Base-by-base conservation (phyloP, 2,113 vertebrate species). In the Balaeniceps rex region DNA sequence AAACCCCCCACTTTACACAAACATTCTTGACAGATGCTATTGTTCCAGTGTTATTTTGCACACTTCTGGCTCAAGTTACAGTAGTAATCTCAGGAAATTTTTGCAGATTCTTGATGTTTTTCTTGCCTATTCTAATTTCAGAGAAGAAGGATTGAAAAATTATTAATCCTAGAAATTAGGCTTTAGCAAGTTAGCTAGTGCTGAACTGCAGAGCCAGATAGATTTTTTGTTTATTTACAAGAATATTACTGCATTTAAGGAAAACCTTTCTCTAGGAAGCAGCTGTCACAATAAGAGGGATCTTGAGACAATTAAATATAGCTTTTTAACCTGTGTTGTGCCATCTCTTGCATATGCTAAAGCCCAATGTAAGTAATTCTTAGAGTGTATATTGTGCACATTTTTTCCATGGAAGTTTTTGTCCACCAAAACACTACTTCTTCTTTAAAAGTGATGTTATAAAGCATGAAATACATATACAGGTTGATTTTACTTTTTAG, bases 1-100 rank as follows among this genome's bases (percentile, higher is more conserved):
- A 46, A 42, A 4, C 4, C 2, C 2, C 33, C 5, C 2, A 7
- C 51, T 86, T 93, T 28, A 55, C n/a, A 31, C 1, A 2, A 64
- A 47, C 22, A 11, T 61, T 94, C 65, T 60, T 83, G 11, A 57
- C 13, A 23, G 88, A 34, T 0, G 1, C 47, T n/a, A 0, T 74
- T 69, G 21, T 92, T 69, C 29, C 42, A 34, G 19, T 71, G 51
- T 84, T 76, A 19, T 21, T 96, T 91, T 84, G 15, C 65, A 89
- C 12, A 10, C 21, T 81, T 38, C 51, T 79, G 83, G 12, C 55
- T 71, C n/a, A 68, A 58, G 61, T 51, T 84, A 57, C n/a, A 75
- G 75, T 33, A 87, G 38, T 81, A 12, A 46, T 47, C 29, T 76
- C 38, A 24, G 55, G 29, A 75, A 83, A 44, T 66, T 63, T 22